Conservation (phyloP, 2,797 vertebrate species). For the Acanthiza pusilla region DNA sequence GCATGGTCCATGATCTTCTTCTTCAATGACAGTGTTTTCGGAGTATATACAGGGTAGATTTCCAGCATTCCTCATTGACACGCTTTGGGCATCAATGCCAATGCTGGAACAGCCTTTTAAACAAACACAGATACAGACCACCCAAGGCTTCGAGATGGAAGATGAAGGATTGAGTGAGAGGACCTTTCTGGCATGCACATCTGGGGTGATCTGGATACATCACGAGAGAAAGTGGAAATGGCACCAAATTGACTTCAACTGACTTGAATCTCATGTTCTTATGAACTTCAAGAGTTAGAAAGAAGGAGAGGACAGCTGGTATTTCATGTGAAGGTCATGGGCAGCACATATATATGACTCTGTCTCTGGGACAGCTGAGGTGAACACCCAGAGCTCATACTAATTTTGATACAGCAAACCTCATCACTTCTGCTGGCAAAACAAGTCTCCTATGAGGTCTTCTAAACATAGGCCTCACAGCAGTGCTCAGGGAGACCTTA, state of each 20-base stretch:
- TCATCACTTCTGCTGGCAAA: neutral
- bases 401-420: neutral
- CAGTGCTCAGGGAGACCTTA: neutral
- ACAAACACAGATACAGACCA: neutral
- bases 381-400: neutral
- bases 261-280: neutral
- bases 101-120: neutral
- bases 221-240: neutral
- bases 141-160: neutral
- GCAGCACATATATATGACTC: neutral
- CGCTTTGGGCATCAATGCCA: neutral
- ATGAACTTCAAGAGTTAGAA: neutral
- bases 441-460: neutral
- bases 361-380: neutral
- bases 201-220: neutral
- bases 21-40: neutral
- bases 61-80: neutral
- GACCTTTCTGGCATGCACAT: neutral
- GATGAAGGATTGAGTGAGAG: neutral
- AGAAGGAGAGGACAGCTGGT: neutral
- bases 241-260: neutral
- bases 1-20: rapidly evolving
- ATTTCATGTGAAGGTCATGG: neutral
- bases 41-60: neutral
- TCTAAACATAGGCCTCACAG: neutral